Evolutionary conservation across 1,140 invertebrate genomes (phyloP), one percentile per base, ranked within the genome.

Genomic region (Bombyx mandarina): DNA sequence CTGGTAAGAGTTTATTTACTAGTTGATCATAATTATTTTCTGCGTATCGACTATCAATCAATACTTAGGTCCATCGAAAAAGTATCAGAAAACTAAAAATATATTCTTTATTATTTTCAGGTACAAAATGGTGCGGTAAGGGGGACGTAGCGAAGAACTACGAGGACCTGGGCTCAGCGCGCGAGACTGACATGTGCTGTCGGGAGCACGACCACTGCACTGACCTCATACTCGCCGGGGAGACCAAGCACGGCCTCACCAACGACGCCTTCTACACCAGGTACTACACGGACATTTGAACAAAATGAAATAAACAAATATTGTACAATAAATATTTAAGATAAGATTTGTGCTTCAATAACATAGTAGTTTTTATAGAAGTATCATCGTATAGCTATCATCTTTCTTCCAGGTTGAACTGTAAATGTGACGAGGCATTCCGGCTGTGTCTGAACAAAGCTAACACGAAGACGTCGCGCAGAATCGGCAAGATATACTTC

Each of bases 171-270:
- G 95, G 95, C 1, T 57, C 74, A 7, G 89, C 90, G 44, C 71
- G 74, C 8, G 90, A 93, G 50, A 91, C 93, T 0, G 95, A 96
- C 73, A 90, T 82, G 44, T 96, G 95, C 71, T 97, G 95, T 77
- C 84, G 95, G 1, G 89, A 89, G 0, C 95, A 96, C 66, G 95
- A 96, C 78, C 86, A 91, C 59, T 96, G 95, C 69, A 71, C 87
- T 2, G 93, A 93, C 52, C 77, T 90, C 45, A 92, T 95, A 18
- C 79, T 84, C 45, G 88, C 91, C 2, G 88, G 88, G 52, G 79
- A 89, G 57, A 88, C 88, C 0, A 90, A 90, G 50, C 75, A 93
- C 66, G 91, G 90, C 52, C 76, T 94, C 6, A 91, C 89, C 9
- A 94, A 94, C 77, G 69, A 86, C 0, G 87, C 89, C 6, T 90